Evolutionary conservation across 1,140 invertebrate species (phyloP), one percentile per base, ranked within the genome.

Genomic region (Caenorhabditis tropicalis): DNA sequence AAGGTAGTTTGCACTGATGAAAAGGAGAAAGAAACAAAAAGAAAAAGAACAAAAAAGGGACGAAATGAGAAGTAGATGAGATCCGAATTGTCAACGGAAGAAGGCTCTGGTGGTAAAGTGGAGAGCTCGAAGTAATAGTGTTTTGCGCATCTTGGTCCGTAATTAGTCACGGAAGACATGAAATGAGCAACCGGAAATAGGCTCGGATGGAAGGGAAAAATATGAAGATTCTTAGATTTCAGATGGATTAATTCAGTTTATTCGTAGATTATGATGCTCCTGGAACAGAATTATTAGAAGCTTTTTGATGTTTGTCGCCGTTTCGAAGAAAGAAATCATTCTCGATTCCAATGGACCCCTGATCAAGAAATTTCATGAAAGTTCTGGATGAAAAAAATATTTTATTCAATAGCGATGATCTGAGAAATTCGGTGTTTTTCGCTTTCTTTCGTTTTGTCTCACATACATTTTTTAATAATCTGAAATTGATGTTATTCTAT

Each of bases 81-180:
- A 56, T 56, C 19, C 21, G 24, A 9, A 43, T 43, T 29, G 53
- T 10, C 24, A 10, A 27, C 24, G 36, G 43, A 74, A 21, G n/a
- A 74, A 74, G 24, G 15, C 36, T 6, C 16, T n/a, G n/a, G n/a
- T 74, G 58, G 29, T 36, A 65, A 65, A 65, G 65, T 74, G 65
- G 65, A 39, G 29, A 43, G 33, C 65, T 74, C n/a, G 65, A 31
- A 43, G 65, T 74, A 74, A 74, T 74, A 31, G 65, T 43, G 36
- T 74, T 43, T 39, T 43, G 33, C 65, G 36, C 65, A 74, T 74
- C 65, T 74, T 31, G n/a, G 65, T 74, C 16, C 36, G 65, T 74
- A 74, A 74, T 74, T 74, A 74, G 65, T 74, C 65, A 74, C 65
- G 65, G 58, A 74, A 74, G 65, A 74, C 65, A 74, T 12, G 21